phyloP scores from a whole-genome alignment of 1,140 invertebrate species.

The Drosophila azteca region DNA sequence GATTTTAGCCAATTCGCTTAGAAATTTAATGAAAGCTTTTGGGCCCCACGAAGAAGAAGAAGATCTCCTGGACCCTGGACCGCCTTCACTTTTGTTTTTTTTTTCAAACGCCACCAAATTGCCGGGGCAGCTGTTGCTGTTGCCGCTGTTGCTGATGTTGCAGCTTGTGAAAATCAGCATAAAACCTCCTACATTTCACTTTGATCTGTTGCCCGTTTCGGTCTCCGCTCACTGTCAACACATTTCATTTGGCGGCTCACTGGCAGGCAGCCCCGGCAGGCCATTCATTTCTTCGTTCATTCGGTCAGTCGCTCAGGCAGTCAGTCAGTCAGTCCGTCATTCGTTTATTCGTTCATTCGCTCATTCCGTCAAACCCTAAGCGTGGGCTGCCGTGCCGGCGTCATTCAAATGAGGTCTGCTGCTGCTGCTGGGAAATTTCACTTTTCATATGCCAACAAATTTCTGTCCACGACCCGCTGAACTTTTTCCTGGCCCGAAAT shows the following conservation, averaged over 20 bases:
- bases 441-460: slow-evolving; percentile 66
- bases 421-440: slow-evolving; percentile 43
- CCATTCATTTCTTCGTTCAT: slow-evolving; percentile 49
- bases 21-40: slow-evolving; percentile 70
- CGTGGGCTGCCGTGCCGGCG: slow-evolving; percentile 34
- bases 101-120: slow-evolving; percentile 55
- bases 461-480: slow-evolving; percentile 57
- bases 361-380: slow-evolving; percentile 21
- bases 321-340: slow-evolving; percentile 40
- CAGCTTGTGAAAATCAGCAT: slow-evolving; percentile 57
- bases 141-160: slow-evolving; percentile 45
- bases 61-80: slow-evolving; percentile 43
- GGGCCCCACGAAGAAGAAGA: slow-evolving; percentile 11
- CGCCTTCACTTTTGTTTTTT: slow-evolving; percentile 66
- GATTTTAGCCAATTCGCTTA: slow-evolving; percentile 36
- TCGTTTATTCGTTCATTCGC: slow-evolving; percentile 25
- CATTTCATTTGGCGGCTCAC: slow-evolving; percentile 57
- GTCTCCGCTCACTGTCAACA: slow-evolving; percentile 64
- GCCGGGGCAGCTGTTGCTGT: slow-evolving; percentile 62
- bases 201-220: slow-evolving; percentile 4
- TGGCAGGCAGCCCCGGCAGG: slow-evolving; percentile 27
- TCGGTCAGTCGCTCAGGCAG: slow-evolving; percentile 40
- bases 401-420: slow-evolving; percentile 53
- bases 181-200: slow-evolving; percentile 63
- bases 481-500: slow-evolving; percentile 35